phyloP scores from a whole-genome alignment of 2,797 vertebrate species.

The Arrhamphus sclerolepis region DNA sequence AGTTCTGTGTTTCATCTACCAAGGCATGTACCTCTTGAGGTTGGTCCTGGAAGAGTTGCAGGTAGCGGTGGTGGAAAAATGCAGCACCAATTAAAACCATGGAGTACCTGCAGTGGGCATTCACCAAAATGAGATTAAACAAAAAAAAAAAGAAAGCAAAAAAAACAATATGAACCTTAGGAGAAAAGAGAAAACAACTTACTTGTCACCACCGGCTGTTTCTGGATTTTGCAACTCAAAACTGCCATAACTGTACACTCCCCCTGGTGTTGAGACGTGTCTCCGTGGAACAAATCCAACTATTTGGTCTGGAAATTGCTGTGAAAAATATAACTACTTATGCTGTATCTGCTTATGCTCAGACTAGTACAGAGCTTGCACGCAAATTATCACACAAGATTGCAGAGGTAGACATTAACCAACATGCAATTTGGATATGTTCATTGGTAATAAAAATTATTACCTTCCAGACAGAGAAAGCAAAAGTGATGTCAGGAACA shows the following conservation, averaged over 20 bases:
- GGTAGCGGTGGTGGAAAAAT: slow-evolving; percentile 88
- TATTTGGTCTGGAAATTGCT: slow-evolving; percentile 95
- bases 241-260: slow-evolving; percentile 91
- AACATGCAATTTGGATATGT: not conserved
- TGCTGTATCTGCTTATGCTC: not conserved
- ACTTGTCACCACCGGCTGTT: slow-evolving; percentile 84
- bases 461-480: slow-evolving; percentile 98
- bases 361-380: not conserved
- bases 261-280: slow-evolving; percentile 85
- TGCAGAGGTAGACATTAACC: not conserved
- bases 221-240: slow-evolving; percentile 90
- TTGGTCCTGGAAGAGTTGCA: slow-evolving; percentile 89
- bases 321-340: slow-evolving; percentile 19
- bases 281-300: slow-evolving; percentile 95
- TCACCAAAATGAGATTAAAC: not conserved
- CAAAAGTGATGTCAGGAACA: slow-evolving; percentile 91
- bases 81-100: slow-evolving; percentile 94
- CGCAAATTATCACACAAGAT: not conserved
- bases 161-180: not conserved
- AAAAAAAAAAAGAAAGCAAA: no score
- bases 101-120: slow-evolving; percentile 81
- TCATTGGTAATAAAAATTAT: slow-evolving; percentile 18
- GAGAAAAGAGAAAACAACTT: slow-evolving; percentile 9
- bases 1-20: slow-evolving; percentile 94
- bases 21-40: slow-evolving; percentile 82